Evolutionary conservation across 1,140 invertebrate genomes (phyloP).

Genomic region (Diabrotica virgifera): DNA sequence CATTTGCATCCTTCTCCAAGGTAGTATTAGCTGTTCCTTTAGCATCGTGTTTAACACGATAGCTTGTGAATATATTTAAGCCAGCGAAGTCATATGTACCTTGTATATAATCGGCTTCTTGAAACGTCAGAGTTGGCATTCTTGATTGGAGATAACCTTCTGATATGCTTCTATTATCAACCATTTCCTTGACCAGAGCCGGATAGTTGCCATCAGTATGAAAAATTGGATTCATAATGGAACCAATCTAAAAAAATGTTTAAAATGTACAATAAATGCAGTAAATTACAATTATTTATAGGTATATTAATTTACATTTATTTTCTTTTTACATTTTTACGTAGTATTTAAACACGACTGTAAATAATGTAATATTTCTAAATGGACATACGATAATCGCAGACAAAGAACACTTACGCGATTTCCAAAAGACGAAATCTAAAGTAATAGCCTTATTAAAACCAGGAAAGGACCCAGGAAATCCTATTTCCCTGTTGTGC

Average conservation of each 20-base stretch:
- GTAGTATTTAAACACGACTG: too few relatives aligned
- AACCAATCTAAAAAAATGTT: constrained; percentile 52
- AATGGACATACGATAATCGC: too few relatives aligned
- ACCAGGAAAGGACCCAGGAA: too few relatives aligned
- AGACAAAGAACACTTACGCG: too few relatives aligned
- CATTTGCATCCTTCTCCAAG: constrained; percentile 19
- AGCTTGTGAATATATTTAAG: constrained; percentile 49
- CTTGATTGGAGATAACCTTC: constrained; percentile 55
- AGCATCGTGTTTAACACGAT: constrained; percentile 7
- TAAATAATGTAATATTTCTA: too few relatives aligned
- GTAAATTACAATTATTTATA: too few relatives aligned
- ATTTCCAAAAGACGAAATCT: too few relatives aligned
- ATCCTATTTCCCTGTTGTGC: too few relatives aligned
- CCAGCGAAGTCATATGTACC: constrained; percentile 55
- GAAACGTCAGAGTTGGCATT: constrained; percentile 57
- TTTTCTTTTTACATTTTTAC: too few relatives aligned
- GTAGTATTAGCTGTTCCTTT: constrained; percentile 9
- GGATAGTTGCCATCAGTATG: constrained; percentile 62
- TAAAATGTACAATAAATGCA: too few relatives aligned
- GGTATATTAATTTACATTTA: too few relatives aligned
- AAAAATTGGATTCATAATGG: constrained; percentile 62
- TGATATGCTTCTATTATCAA: constrained; percentile 53
- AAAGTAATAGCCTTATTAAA: too few relatives aligned
- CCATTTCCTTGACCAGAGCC: constrained; percentile 42
- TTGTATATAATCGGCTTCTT: constrained; percentile 42